A percentile compares a stretch with the other conserved stretches of the same genome.
Evolutionary conservation across 2,113 vertebrate genomes (phyloP).

Genomic region (Hepsetus odoe): DNA sequence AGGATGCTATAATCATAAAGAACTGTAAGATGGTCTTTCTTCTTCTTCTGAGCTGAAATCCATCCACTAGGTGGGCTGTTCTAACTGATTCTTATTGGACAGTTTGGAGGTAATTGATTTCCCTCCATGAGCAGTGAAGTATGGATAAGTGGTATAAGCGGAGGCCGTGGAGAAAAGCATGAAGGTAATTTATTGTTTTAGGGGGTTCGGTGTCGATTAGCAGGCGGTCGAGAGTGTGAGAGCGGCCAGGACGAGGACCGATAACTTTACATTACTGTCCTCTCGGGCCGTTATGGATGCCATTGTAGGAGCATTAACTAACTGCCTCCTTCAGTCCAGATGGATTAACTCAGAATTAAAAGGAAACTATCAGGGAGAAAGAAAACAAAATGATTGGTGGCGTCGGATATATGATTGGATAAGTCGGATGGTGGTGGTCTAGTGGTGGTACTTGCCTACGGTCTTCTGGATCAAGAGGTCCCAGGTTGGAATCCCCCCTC

Average conservation of each 20-base stretch:
- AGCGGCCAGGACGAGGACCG: neutral
- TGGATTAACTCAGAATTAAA: no score
- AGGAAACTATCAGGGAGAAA: no score
- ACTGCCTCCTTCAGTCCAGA: no score
- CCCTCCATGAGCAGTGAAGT: neutral
- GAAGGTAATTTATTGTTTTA: constrained; percentile 13
- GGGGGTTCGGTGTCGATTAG: neutral
- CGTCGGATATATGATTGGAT: no score
- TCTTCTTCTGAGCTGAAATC: neutral
- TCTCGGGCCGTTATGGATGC: neutral
- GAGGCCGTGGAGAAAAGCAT: neutral
- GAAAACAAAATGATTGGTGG: no score
- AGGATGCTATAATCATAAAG: neutral
- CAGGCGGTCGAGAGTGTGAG: neutral
- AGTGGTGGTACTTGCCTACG: no score
- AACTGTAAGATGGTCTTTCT: neutral
- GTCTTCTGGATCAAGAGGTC: no score
- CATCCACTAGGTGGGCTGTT: neutral
- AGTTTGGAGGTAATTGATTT: neutral
- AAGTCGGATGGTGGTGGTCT: no score
- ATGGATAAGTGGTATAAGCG: constrained; percentile 6
- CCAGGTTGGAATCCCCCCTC: no score
- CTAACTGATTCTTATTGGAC: neutral
- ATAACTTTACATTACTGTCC: neutral
- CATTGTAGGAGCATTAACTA: constrained; percentile 1